Evolutionary conservation across 2,113 vertebrate species (phyloP).

Genomic region (Kobus ellipsiprymnus): DNA sequence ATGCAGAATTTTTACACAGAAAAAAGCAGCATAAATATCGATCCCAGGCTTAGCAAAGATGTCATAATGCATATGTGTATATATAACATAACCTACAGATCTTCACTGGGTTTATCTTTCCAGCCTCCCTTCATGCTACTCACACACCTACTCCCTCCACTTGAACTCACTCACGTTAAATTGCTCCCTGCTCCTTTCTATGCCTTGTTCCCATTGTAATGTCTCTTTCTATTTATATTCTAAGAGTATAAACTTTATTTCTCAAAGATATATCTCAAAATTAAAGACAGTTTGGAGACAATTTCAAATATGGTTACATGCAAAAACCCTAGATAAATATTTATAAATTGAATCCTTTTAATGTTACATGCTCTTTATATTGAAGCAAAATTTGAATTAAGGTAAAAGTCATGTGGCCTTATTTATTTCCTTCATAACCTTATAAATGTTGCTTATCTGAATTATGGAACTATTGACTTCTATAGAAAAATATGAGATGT

Average conservation of each 20-base stretch:
- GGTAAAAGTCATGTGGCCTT: background rate
- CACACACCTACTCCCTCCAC: too few species aligned
- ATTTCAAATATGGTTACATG: background rate
- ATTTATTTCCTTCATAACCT: background rate
- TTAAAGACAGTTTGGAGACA: background rate
- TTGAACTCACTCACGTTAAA: background rate
- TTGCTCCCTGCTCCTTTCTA: background rate
- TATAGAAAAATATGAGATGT: background rate
- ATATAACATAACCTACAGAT: background rate
- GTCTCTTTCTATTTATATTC: background rate
- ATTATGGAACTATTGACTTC: background rate
- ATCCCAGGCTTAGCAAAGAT: background rate
- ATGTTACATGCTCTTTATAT: background rate
- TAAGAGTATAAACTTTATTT: background rate
- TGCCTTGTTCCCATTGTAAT: background rate
- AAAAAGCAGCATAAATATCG: background rate
- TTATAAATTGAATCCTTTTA: background rate
- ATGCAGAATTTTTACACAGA: background rate
- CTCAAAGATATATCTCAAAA: background rate
- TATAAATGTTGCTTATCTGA: background rate
- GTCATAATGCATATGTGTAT: background rate
- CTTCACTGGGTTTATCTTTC: background rate
- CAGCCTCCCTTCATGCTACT: background rate
- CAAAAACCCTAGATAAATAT: background rate
- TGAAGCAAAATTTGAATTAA: background rate